phyloP scores from a whole-genome alignment of 2,113 vertebrate species.

The Myanophis thanlyinensis region DNA sequence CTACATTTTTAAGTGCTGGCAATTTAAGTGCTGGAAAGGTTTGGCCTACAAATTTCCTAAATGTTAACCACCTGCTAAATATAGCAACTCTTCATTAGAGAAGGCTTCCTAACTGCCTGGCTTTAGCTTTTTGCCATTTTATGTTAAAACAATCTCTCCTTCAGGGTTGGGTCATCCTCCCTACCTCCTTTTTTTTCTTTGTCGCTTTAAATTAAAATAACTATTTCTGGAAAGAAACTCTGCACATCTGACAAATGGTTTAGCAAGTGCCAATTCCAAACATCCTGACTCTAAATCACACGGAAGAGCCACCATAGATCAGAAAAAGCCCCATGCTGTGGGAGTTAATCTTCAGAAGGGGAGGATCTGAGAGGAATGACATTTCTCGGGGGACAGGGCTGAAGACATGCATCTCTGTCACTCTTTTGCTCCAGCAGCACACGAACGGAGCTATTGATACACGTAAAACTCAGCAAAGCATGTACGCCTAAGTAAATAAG shows the following conservation, averaged over 20 bases:
- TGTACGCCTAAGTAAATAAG: neutral
- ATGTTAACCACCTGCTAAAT: neutral
- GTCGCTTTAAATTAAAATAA: neutral
- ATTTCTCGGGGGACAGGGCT: neutral
- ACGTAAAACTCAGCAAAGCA: neutral
- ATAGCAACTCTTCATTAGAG: neutral
- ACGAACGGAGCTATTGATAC: neutral
- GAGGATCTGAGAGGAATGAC: neutral
- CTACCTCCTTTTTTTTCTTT: neutral
- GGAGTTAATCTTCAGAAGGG: neutral
- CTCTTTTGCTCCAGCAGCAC: neutral
- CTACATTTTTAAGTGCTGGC: neutral
- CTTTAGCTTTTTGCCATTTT: neutral
- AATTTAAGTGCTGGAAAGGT: neutral
- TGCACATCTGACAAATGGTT: neutral
- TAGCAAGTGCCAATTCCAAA: neutral
- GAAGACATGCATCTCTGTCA: neutral
- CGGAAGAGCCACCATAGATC: neutral
- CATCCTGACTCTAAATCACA: neutral
- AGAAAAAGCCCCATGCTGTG: neutral
- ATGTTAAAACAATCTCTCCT: neutral
- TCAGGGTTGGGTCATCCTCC: neutral
- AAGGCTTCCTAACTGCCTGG: neutral
- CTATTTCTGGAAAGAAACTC: neutral
- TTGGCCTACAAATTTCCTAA: neutral